Base-by-base conservation (phyloP, 2,797 vertebrate species). In the Percopsis omiscomaycus region DNA sequence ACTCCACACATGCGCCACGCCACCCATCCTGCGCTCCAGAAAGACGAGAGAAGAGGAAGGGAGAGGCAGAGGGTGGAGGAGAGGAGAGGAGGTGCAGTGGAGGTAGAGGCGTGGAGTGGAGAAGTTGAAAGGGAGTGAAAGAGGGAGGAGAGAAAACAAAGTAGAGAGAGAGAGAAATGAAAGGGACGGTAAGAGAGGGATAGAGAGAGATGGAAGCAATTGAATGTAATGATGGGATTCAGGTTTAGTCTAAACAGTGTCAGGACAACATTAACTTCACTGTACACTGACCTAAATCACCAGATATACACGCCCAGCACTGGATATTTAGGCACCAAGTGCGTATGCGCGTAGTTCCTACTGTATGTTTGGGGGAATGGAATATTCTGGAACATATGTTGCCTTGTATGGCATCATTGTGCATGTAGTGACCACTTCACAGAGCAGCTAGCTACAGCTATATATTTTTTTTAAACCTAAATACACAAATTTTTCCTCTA, bases 91-190 rank as follows among this genome's bases (percentile, higher is more conserved):
- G 30, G 15, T 0, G n/a, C 50, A 52, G 3, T 11, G 22, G 28
- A 27, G 29, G 12, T 8, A 28, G 61, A 82, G 87, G 75, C 75
- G 79, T 80, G 80, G 74, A 80, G 56, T 57, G 64, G 61, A 37
- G 64, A 37, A 64, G 50, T 0, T 52, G 50, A 53, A 32, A 68
- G 51, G 57, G 61, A 63, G 65, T 61, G 55, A 27, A 50, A 57
- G 42, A 52, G 50, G 6, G 13, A 63, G 72, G 59, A 69, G 54
- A 27, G 57, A 78, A 52, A 13, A 64, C 27, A 59, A 53, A 63
- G 61, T 56, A 59, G n/a, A 44, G 56, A 59, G 55, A 37, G 75
- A 66, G 28, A 55, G 50, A 56, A 42, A 13, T 52, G 5, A 27
- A n/a, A 52, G 52, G 62, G 59, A 50, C 2, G 4, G 11, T 48